Conservation (phyloP, 1,140 invertebrate genomes). For the Eubasilissa regina region DNA sequence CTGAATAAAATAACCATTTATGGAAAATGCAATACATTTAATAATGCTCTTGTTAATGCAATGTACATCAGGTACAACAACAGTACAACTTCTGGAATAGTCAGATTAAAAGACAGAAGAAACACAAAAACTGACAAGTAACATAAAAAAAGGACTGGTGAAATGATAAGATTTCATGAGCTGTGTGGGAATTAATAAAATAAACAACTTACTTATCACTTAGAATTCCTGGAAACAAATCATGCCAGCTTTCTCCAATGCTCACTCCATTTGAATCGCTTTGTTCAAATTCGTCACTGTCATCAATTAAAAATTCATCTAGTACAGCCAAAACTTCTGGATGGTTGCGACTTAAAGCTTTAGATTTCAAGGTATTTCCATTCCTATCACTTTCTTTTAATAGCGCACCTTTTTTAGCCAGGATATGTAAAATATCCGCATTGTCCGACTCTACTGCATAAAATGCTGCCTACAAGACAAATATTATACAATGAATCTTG, state of each 20-base stretch:
- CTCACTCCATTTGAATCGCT: background rate
- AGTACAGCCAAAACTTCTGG: conserved; percentile 65
- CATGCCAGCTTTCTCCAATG: conserved; percentile 2
- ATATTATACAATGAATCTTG: background rate
- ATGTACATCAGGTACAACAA: no score
- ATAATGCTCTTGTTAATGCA: no score
- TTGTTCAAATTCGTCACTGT: conserved; percentile 19
- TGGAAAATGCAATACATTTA: no score
- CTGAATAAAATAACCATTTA: no score
- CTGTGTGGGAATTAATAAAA: no score
- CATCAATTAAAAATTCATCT: conserved; percentile 48
- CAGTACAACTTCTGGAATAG: no score
- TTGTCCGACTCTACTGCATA: conserved; percentile 67
- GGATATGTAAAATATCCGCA: conserved; percentile 68
- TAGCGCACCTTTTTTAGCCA: conserved; percentile 69
- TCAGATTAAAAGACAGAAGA: no score
- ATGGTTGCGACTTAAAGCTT: conserved; percentile 69
- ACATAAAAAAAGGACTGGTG: no score
- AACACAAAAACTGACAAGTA: no score
- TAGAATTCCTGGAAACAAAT: conserved; percentile 38
- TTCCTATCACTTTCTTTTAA: conserved; percentile 67
- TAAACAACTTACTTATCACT: conserved; percentile 6
- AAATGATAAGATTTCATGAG: no score
- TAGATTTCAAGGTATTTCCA: conserved; percentile 65
- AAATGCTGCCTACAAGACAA: conserved; percentile 47